These are phyloP conservation scores for Camponotus vicinus DNA, from an alignment of 1,140 invertebrate genomes.

Conservation along the genomic window DNA sequence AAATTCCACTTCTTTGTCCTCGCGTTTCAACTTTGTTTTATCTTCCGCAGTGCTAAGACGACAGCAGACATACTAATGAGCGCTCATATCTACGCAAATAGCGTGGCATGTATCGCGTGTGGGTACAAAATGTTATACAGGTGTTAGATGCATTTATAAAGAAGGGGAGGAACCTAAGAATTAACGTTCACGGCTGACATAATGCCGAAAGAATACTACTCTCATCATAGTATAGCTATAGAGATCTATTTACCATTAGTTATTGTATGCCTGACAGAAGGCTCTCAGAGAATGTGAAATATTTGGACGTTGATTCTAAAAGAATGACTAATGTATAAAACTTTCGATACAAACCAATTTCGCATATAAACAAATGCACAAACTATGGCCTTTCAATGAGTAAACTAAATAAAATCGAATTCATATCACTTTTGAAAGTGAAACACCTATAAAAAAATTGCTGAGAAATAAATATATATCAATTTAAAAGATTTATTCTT, in stretches of 20 bases:
- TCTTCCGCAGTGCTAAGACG: slow-evolving; percentile 29
- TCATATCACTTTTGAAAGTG: too few relatives aligned
- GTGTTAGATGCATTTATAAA: slow-evolving; percentile 47
- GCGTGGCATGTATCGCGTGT: slow-evolving; percentile 27
- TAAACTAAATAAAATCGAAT: too few relatives aligned
- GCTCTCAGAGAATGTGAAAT: slow-evolving; percentile 21
- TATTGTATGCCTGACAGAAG: slow-evolving; percentile 8
- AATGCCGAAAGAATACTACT: slow-evolving; percentile 9
- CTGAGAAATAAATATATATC: too few relatives aligned
- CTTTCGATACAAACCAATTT: too few relatives aligned
- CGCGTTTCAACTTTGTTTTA: slow-evolving; percentile 46
- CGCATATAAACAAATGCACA: too few relatives aligned
- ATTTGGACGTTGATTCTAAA: background rate
- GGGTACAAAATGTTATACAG: slow-evolving; percentile 55
- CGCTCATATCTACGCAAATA: slow-evolving; percentile 26
- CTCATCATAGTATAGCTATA: background rate
- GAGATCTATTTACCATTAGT: slow-evolving; percentile 40
- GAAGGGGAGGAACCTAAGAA: slow-evolving; percentile 32
- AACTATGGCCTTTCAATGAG: too few relatives aligned
- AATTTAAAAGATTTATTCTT: too few relatives aligned
- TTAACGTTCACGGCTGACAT: slow-evolving; percentile 37
- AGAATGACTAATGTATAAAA: background rate
- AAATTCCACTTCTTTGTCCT: slow-evolving; percentile 30
- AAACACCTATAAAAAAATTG: too few relatives aligned
- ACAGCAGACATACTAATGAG: slow-evolving; percentile 54